Evolutionary conservation across 2,888 invertebrate genomes (phyloP).

Genomic region (Apotomis betuletana): DNA sequence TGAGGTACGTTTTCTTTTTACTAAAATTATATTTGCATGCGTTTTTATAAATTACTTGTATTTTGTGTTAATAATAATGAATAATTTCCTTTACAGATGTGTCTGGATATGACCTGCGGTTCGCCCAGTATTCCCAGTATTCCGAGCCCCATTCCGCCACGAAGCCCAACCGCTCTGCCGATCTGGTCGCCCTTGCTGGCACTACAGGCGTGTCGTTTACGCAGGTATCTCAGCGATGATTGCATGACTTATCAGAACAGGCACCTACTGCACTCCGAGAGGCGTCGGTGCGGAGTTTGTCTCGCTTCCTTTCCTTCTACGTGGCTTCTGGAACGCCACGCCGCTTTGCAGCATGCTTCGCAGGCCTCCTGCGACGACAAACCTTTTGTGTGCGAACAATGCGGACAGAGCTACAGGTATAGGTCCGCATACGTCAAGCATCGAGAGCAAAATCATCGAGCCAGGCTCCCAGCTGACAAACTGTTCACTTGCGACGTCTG

Average conservation of each 20-base stretch:
- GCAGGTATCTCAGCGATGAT: conserved; percentile 79
- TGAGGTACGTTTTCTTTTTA: conserved; percentile 51
- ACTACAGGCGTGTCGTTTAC: conserved; percentile 76
- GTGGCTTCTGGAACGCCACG: conserved; percentile 94
- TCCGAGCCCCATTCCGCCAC: conserved; percentile 67
- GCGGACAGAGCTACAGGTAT: conserved; percentile 95
- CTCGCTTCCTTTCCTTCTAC: conserved; percentile 93
- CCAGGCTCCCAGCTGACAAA: conserved; percentile 93
- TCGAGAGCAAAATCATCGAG: conserved; percentile 94
- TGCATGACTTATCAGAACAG: conserved; percentile 76
- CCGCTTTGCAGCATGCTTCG: conserved; percentile 91
- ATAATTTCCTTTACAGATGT: conserved; percentile 67
- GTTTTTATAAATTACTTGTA: not conserved
- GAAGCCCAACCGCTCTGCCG: conserved; percentile 69
- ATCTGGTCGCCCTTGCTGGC: conserved; percentile 78
- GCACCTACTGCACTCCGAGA: conserved; percentile 68
- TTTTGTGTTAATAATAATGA: not conserved
- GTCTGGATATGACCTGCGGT: conserved; percentile 74
- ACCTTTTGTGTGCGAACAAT: conserved; percentile 95
- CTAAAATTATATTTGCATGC: not conserved
- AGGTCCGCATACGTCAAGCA: conserved; percentile 90
- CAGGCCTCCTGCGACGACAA: conserved; percentile 88
- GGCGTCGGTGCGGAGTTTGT: conserved; percentile 90
- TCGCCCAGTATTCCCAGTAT: conserved; percentile 62
- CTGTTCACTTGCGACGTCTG: conserved; percentile 95